phyloP scores from a whole-genome alignment of 2,113 vertebrate genomes.

The Serinus canaria region DNA sequence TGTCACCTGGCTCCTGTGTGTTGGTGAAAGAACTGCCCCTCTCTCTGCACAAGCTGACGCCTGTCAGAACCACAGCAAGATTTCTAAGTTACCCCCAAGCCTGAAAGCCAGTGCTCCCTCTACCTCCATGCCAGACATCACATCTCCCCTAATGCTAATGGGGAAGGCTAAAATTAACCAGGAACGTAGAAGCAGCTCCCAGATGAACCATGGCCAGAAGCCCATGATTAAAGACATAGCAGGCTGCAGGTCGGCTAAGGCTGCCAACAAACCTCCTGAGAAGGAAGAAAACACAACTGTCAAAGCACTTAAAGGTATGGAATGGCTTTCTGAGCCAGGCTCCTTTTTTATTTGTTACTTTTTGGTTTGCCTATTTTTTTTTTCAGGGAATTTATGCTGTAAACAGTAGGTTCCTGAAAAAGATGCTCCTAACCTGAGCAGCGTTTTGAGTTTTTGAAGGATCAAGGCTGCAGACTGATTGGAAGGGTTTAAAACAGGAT shows the following conservation, averaged over 20 bases:
- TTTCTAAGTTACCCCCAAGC: rapidly evolving
- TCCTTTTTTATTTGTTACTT: neutral
- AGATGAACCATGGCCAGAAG: conserved; percentile 25
- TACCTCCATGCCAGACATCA: neutral
- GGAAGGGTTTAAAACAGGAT: neutral
- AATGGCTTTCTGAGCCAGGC: neutral
- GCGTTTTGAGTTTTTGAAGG: neutral
- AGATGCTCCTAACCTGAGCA: neutral
- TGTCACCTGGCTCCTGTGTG: neutral
- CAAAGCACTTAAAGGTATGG: conserved; percentile 11
- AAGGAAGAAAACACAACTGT: conserved; percentile 64
- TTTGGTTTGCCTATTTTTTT: neutral
- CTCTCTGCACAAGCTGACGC: neutral
- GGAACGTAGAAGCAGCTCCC: neutral
- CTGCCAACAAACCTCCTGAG: conserved; percentile 64
- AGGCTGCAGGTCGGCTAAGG: conserved; percentile 52
- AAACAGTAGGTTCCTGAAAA: neutral
- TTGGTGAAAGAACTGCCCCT: neutral
- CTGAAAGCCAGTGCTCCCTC: neutral
- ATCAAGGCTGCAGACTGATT: neutral
- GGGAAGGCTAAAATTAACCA: conserved; percentile 41
- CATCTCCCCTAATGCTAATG: neutral
- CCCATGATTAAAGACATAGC: conserved; percentile 41
- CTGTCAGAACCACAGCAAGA: neutral
- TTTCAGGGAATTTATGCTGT: neutral